These are phyloP conservation scores for Tetrao urogallus DNA, from an alignment of 2,113 vertebrate species.

Conservation along the genomic window DNA sequence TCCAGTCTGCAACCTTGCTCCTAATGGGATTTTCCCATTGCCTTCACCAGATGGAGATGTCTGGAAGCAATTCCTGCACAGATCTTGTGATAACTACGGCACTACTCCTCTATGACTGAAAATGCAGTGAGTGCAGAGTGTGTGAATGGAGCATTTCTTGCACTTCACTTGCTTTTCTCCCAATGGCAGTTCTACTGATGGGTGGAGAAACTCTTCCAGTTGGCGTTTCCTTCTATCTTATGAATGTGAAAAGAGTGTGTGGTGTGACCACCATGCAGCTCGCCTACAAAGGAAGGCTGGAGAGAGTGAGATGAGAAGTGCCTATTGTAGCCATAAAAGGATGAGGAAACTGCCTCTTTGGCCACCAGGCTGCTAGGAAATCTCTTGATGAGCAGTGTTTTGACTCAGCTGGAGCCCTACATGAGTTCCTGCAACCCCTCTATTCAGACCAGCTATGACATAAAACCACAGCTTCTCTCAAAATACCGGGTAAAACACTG, in stretches of 20 bases:
- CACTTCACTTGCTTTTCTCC: background rate
- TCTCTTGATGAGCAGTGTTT: background rate
- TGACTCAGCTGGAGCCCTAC: slow-evolving; percentile 20
- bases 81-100: background rate
- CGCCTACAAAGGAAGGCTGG: background rate
- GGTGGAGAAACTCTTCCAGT: background rate
- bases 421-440: background rate
- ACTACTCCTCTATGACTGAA: background rate
- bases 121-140: background rate
- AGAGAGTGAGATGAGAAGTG: background rate
- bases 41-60: background rate
- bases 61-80: fast-evolving
- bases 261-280: background rate
- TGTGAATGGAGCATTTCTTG: background rate
- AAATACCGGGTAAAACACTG: background rate
- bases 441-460: background rate
- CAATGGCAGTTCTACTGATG: fast-evolving
- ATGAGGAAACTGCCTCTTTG: background rate
- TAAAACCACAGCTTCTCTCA: background rate
- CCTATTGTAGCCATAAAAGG: background rate
- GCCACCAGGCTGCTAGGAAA: background rate
- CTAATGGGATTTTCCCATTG: background rate
- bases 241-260: background rate
- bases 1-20: background rate
- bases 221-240: background rate